These are phyloP conservation scores for Piprites chloris DNA, from an alignment of 2,113 vertebrate genomes.

Conservation along the genomic window DNA sequence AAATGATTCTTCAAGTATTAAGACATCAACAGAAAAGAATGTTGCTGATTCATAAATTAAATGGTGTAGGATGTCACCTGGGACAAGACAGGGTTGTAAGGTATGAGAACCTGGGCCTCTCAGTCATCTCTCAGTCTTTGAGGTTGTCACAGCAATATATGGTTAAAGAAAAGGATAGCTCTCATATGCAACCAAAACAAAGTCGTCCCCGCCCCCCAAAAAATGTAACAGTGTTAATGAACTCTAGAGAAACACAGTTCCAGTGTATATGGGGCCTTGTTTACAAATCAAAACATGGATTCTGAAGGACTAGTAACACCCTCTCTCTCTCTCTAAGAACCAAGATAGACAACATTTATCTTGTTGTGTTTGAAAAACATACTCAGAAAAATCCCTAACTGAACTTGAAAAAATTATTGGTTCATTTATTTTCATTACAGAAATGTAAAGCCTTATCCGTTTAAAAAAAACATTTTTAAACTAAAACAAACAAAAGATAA, in stretches of 20 bases:
- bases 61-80: neutral
- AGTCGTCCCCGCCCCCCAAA: neutral
- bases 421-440: neutral
- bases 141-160: neutral
- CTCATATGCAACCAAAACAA: neutral
- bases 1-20: neutral
- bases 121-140: neutral
- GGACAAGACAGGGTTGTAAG: neutral
- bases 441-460: neutral
- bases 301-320: neutral
- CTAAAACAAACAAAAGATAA: neutral
- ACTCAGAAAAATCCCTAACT: neutral
- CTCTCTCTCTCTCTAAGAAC: neutral
- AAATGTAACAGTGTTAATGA: neutral
- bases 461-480: neutral
- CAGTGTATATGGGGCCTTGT: neutral
- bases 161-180: neutral
- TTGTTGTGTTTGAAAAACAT: neutral
- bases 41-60: neutral
- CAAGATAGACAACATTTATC: neutral
- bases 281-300: neutral
- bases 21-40: neutral
- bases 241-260: neutral
- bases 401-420: neutral
- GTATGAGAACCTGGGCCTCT: neutral